phyloP scores from a whole-genome alignment of 2,113 vertebrate genomes.

The Pica pica region DNA sequence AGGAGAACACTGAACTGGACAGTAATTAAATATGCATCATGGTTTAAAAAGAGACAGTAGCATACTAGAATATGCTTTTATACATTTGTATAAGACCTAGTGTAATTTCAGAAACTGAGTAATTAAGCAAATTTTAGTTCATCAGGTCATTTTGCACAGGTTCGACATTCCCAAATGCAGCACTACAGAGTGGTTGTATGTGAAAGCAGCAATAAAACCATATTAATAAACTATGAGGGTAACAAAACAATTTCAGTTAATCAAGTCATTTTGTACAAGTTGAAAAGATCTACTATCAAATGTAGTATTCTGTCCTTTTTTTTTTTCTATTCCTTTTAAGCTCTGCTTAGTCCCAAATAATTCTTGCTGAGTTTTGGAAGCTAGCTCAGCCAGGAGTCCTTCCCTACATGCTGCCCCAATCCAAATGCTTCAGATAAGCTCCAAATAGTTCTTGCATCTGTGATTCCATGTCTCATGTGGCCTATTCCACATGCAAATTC shows the following conservation, averaged over 20 bases:
- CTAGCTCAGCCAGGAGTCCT: not conserved
- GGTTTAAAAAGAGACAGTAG: not conserved
- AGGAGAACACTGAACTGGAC: conserved; percentile 92
- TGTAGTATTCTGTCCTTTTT: not conserved
- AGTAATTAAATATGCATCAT: not conserved
- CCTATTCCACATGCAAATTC: conserved; percentile 18
- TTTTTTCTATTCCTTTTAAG: not conserved
- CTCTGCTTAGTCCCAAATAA: not conserved
- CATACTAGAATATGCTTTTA: not conserved
- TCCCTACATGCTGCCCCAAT: not conserved
- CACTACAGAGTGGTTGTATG: not conserved
- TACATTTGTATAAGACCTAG: not conserved
- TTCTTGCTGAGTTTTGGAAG: not conserved
- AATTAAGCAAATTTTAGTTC: not conserved
- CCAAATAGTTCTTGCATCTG: conserved; percentile 36
- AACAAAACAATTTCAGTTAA: not conserved
- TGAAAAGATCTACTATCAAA: not conserved
- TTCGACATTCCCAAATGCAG: not conserved
- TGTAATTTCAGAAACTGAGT: not conserved
- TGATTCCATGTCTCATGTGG: not conserved
- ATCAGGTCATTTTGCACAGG: not conserved
- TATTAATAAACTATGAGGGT: not conserved
- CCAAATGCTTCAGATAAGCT: conserved; percentile 9
- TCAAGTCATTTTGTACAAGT: not conserved
- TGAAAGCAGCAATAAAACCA: not conserved